Evolutionary conservation across 1,140 invertebrate species (phyloP).

Genomic region (Mya arenaria): DNA sequence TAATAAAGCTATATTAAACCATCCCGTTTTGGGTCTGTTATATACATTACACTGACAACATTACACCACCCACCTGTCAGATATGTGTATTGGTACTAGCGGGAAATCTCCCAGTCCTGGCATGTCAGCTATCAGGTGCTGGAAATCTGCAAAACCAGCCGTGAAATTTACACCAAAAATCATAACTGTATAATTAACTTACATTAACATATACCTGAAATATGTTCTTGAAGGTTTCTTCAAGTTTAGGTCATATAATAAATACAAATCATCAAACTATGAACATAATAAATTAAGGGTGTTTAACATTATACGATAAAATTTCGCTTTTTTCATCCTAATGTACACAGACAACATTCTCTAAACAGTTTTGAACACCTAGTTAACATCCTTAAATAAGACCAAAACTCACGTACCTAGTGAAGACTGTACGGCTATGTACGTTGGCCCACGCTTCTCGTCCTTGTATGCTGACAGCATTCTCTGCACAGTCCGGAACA

Average conservation of each 20-base stretch:
- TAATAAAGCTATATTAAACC: too few species aligned
- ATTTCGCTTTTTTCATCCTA: constrained; percentile 88
- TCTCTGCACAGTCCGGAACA: constrained; percentile 89
- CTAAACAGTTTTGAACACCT: constrained; percentile 89
- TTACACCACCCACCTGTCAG: constrained; percentile 80
- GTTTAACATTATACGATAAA: too few species aligned
- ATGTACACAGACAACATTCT: constrained; percentile 90
- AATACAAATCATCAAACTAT: too few species aligned
- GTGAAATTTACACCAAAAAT: too few species aligned
- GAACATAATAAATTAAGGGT: too few species aligned
- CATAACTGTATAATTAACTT: too few species aligned
- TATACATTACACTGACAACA: background rate
- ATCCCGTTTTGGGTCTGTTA: too few species aligned
- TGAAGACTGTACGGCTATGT: constrained; percentile 90
- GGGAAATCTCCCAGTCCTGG: constrained; percentile 92
- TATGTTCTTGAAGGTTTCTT: too few species aligned
- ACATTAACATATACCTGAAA: too few species aligned
- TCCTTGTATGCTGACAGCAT: constrained; percentile 91
- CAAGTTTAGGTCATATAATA: too few species aligned
- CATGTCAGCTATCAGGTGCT: constrained; percentile 82
- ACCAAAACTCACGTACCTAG: constrained; percentile 84
- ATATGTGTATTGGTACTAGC: constrained; percentile 90
- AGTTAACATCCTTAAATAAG: constrained; percentile 87
- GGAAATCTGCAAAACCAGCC: constrained; percentile 82
- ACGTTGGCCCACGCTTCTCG: constrained; percentile 93